These are phyloP conservation scores for Sakesphorus luctuosus DNA, from an alignment of 2,113 vertebrate species.

Conservation along the genomic window DNA sequence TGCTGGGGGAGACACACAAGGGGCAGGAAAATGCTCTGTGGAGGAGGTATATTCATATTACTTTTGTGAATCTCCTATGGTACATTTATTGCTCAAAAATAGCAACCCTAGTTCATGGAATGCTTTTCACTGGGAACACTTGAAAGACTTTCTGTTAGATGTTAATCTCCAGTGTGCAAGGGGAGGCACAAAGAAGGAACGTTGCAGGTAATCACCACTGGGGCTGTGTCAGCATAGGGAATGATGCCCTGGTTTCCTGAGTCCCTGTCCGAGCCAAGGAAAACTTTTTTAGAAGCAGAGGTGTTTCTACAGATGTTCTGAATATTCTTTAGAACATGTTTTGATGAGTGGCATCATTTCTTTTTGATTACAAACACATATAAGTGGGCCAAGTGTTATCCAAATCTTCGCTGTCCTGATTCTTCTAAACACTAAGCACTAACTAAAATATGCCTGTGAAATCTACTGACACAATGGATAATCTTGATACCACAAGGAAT, in stretches of 20 bases:
- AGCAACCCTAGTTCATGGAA: not conserved
- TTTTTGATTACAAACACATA: not conserved
- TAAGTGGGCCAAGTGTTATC: not conserved
- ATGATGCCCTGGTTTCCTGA: not conserved
- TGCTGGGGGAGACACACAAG: not conserved
- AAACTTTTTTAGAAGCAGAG: not conserved
- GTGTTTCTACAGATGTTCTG: not conserved
- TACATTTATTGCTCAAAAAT: not conserved
- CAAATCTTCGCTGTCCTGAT: not conserved
- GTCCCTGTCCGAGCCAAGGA: not conserved
- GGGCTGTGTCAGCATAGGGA: not conserved
- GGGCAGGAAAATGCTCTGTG: not conserved
- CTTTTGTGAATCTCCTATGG: not conserved
- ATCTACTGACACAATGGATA: not conserved
- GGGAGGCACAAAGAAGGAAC: not conserved
- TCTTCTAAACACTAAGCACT: not conserved
- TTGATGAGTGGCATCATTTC: not conserved
- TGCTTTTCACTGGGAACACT: not conserved
- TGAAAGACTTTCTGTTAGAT: not conserved
- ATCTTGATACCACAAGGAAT: not conserved
- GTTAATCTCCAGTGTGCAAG: not conserved
- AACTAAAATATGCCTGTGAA: not conserved
- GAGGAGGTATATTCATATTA: not conserved
- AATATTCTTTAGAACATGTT: not conserved
- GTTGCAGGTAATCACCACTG: not conserved